phyloP scores from a whole-genome alignment of 2,888 invertebrate species.

The Aspidiotus destructor region DNA sequence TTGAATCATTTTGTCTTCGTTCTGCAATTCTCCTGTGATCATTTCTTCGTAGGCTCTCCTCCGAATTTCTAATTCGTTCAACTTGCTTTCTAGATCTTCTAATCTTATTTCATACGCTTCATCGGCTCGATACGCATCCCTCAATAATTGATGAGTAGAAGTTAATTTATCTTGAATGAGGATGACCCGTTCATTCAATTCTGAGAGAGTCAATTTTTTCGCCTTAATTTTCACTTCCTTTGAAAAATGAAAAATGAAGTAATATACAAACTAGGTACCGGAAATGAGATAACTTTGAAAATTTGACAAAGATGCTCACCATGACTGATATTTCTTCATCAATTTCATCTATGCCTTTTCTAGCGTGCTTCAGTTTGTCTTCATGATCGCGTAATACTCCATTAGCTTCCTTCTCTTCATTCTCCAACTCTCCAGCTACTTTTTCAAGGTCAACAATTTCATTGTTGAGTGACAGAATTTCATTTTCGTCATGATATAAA shows the following conservation, averaged over 20 bases:
- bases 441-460: conserved; percentile 73
- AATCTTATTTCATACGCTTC: conserved; percentile 86
- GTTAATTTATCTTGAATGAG: conserved; percentile 93
- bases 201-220: conserved; percentile 89
- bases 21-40: conserved; percentile 68
- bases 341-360: conserved; percentile 81
- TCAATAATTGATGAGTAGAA: conserved; percentile 76
- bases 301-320: conserved; percentile 46
- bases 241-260: conserved; percentile 23
- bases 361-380: conserved; percentile 77
- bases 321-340: conserved; percentile 91
- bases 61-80: conserved; percentile 63
- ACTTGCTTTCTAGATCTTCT: conserved; percentile 69
- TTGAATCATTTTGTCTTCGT: conserved; percentile 79
- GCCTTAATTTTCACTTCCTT: conserved; percentile 89
- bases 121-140: conserved; percentile 81
- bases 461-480: conserved; percentile 67
- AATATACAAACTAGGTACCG: background rate
- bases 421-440: conserved; percentile 71
- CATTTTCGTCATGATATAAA: conserved; percentile 86
- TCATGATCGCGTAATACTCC: conserved; percentile 87
- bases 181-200: conserved; percentile 89
- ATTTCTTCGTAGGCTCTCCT: conserved; percentile 73
- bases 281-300: background rate
- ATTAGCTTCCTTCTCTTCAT: conserved; percentile 78